Conservation (phyloP, 2,797 vertebrate genomes). For the Glyptemys insculpta region DNA sequence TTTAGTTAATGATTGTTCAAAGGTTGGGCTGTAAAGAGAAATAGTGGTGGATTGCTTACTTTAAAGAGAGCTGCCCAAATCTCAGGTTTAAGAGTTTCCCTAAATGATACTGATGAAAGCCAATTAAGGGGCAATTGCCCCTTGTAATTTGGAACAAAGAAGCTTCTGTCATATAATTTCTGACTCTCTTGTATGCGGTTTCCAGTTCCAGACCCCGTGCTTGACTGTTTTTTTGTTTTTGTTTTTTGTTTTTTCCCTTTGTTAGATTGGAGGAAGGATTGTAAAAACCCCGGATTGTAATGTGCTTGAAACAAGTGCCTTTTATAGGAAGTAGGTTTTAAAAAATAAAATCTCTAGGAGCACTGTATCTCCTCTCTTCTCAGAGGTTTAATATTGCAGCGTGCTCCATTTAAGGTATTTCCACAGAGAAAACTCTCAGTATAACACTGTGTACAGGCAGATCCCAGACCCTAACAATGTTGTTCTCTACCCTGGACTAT, state of each 20-base stretch:
- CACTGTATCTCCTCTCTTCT: fast-evolving
- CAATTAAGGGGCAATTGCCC: neutral
- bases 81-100: neutral
- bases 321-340: neutral
- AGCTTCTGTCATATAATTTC: too few species aligned
- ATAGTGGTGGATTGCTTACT: neutral
- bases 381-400: fast-evolving
- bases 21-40: neutral
- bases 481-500: neutral
- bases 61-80: neutral
- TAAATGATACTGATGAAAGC: neutral
- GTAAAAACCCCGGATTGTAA: neutral
- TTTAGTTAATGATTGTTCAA: too few species aligned
- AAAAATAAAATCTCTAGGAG: neutral
- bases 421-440: neutral
- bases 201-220: neutral
- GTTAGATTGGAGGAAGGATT: neutral
- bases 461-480: neutral
- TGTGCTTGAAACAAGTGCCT: neutral
- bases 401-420: fast-evolving
- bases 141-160: neutral
- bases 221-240: neutral
- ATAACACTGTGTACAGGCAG: neutral
- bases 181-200: neutral
- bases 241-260: neutral